Conservation (phyloP, 2,113 vertebrate species). For the Salvelinus fontinalis region DNA sequence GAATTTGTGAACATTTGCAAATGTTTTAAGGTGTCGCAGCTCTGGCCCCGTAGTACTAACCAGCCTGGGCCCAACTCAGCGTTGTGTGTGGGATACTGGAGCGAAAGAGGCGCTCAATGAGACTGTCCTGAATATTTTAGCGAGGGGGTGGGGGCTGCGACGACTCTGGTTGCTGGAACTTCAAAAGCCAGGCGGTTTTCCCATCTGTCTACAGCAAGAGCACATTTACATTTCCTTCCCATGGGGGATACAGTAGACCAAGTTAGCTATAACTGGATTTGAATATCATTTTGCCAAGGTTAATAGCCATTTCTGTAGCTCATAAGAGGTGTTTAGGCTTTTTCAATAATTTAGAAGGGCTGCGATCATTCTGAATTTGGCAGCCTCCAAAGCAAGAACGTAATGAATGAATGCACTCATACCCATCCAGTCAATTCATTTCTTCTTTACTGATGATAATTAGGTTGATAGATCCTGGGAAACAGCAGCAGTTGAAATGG, state of each 20-base stretch:
- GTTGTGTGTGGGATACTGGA: slow-evolving; percentile 42
- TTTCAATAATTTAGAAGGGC: slow-evolving; percentile 74
- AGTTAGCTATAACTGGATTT: slow-evolving; percentile 75
- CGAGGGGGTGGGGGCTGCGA: slow-evolving; percentile 51
- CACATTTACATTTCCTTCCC: slow-evolving; percentile 77
- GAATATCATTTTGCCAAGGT: slow-evolving; percentile 76
- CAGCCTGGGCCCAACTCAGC: slow-evolving; percentile 32
- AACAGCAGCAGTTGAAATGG: too few relatives aligned
- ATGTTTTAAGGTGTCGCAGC: slow-evolving; percentile 43
- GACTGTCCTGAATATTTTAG: slow-evolving; percentile 71
- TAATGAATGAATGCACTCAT: slow-evolving; percentile 36
- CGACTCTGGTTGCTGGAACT: slow-evolving; percentile 66
- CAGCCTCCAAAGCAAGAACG: slow-evolving; percentile 53
- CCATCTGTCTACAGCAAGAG: slow-evolving; percentile 74
- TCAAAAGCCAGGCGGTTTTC: slow-evolving; percentile 71
- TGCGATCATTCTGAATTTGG: slow-evolving; percentile 67
- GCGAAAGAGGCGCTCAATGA: slow-evolving; percentile 58
- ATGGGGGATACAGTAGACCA: slow-evolving; percentile 70
- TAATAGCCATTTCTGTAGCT: slow-evolving; percentile 75
- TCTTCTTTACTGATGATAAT: slow-evolving; percentile 43
- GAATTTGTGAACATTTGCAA: slow-evolving; percentile 63
- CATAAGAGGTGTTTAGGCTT: slow-evolving; percentile 69
- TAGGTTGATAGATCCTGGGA: slow-evolving; percentile 12
- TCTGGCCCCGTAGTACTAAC: slow-evolving; percentile 42
- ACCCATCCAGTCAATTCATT: slow-evolving; percentile 40